Conservation (phyloP, 2,113 vertebrate genomes). For the Terrapene triunguis region DNA sequence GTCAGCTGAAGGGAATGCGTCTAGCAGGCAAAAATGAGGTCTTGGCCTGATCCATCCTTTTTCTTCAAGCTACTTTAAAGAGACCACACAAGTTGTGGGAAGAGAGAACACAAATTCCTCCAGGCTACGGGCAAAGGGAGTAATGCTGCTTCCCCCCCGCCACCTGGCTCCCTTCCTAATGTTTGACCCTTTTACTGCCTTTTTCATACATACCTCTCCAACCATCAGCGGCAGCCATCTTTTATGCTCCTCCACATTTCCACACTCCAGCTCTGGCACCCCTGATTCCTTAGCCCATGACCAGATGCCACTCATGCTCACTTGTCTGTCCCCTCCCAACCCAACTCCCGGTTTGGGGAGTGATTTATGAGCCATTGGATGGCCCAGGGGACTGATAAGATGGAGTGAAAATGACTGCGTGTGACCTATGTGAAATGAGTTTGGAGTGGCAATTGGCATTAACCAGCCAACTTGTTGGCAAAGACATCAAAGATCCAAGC, state of each 20-base stretch:
- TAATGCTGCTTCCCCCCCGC: neutral
- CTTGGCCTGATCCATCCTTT: neutral
- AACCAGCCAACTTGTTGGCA: neutral
- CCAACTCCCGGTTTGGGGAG: neutral
- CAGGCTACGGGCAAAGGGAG: neutral
- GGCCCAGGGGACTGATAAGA: neutral
- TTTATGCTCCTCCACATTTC: neutral
- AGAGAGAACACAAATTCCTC: neutral
- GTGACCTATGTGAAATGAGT: neutral
- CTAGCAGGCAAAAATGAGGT: neutral
- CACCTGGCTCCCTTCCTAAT: neutral
- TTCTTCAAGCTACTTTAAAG: neutral
- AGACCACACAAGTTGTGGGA: neutral
- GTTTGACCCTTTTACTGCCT: neutral
- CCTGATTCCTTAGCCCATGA: neutral
- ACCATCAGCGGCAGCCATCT: neutral
- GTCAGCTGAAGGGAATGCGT: neutral
- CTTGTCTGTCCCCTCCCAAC: neutral
- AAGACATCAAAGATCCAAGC: neutral
- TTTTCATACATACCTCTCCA: neutral
- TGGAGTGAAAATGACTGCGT: neutral
- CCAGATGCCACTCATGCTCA: neutral
- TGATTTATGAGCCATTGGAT: neutral
- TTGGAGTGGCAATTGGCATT: neutral
- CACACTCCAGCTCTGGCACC: neutral